Percentiles rank a stretch among this genome's conserved stretches.
phyloP scores from a whole-genome alignment of 2,797 vertebrate genomes.

The Cyclopterus lumpus region DNA sequence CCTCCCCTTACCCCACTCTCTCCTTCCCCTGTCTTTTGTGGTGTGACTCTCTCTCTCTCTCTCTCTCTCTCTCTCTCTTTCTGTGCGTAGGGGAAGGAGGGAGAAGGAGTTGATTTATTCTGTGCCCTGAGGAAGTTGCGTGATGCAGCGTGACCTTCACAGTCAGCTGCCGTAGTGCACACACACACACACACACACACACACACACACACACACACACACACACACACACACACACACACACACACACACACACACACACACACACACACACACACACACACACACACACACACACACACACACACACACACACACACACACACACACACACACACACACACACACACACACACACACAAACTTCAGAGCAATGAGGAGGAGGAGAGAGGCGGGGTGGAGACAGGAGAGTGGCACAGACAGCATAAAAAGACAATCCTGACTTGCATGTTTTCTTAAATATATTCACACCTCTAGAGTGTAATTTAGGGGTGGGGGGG shows the following conservation, averaged over 20 bases:
- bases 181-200: conserved; percentile 32
- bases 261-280: conserved; percentile 27
- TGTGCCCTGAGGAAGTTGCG: conserved; percentile 98
- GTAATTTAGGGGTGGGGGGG: conserved; percentile 6
- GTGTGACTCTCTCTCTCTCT: conserved; percentile 52
- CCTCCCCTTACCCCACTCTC: conserved; percentile 26
- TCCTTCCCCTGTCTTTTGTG: conserved; percentile 40
- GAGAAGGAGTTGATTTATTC: conserved; percentile 98
- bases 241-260: conserved; percentile 36
- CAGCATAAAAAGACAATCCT: conserved; percentile 62
- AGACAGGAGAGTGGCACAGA: conserved; percentile 65
- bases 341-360: conserved; percentile 27
- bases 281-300: conserved; percentile 47
- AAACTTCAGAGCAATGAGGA: conserved; percentile 64
- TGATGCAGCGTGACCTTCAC: conserved; percentile 98
- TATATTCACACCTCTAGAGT: conserved; percentile 45
- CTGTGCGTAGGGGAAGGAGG: conserved; percentile 56
- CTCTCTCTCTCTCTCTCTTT: conserved; percentile 84
- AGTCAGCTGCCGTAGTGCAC: conserved; percentile 85
- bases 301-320: conserved; percentile 28
- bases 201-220: conserved; percentile 26
- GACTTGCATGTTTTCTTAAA: conserved; percentile 64
- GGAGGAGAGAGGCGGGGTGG: conserved; percentile 64
- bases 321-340: conserved; percentile 31
- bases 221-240: conserved; percentile 29